Evolutionary conservation across 2,113 vertebrate genomes (phyloP), one percentile per base, ranked within the genome.

Genomic region (Fukomys damarensis): DNA sequence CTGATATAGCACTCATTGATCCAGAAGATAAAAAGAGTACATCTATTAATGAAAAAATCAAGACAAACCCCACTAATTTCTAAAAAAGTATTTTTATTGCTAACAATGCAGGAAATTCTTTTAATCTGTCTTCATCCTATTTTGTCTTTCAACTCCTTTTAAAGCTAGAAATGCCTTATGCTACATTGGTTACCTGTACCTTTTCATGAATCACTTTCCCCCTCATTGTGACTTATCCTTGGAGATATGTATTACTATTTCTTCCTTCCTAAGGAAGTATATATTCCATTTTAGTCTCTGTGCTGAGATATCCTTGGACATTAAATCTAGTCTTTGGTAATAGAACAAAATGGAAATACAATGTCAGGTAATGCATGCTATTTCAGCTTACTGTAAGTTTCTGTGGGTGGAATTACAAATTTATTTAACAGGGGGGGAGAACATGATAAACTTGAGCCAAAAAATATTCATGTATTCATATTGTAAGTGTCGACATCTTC

Each of bases 311-410:
- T 58, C n/a, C 38, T 91, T 87, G 38, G 54, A 72, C 76, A 87
- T 94, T 84, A 89, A 87, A 84, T 92, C 7, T 77, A 93, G 56
- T 76, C 56, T 93, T 94, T 81, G 30, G 74, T 94, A 86, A 94
- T 61, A 80, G 91, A 52, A 32, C 13, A 66, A 93, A 95, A 91
- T 96, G 38, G n/a, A 80, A 94, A 49, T 30, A 43, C 0, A 4
- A 1, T 63, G 12, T 54, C 49, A 58, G 79, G 5, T 32, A 81
- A 83, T 74, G 43, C 28, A 41, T 68, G 26, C 19, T 22, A 65
- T 76, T 65, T 89, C 61, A 93, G 52, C 8, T n/a, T 77, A 17
- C 30, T 46, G 52, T 80, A 28, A 5, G 10, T 89, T 93, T 96
- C 28, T 96, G 30, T 41, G 58, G 68, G 54, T 93, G 20, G 81